phyloP scores from a whole-genome alignment of 2,113 vertebrate species.

The Astatoreochromis straeleni region DNA sequence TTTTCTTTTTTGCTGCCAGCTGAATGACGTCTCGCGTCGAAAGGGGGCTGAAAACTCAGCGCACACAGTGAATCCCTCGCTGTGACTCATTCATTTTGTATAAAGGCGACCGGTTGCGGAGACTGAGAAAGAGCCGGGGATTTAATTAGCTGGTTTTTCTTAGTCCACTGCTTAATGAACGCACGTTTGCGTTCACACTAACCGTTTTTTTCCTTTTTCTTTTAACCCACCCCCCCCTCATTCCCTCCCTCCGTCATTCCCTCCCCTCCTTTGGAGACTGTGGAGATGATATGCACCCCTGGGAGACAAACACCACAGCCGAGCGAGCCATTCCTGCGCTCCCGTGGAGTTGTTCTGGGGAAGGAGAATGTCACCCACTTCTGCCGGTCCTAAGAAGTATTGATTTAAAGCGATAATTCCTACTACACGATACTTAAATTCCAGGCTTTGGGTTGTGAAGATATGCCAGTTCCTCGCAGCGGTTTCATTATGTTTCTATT shows the following conservation, averaged over 20 bases:
- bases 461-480: neutral
- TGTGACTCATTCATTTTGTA: constrained; percentile 65
- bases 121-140: constrained; percentile 1
- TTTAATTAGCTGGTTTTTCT: constrained; percentile 45
- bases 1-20: neutral
- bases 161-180: neutral
- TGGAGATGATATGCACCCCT: constrained; percentile 42
- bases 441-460: neutral
- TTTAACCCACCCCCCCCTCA: neutral
- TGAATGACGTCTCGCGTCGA: constrained; percentile 57
- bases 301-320: constrained; percentile 35
- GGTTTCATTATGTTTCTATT: neutral
- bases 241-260: neutral
- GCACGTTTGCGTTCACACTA: neutral
- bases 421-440: neutral
- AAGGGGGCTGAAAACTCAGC: constrained; percentile 52
- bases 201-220: neutral
- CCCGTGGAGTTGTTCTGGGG: constrained; percentile 51
- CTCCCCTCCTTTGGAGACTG: neutral
- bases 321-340: constrained; percentile 36
- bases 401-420: neutral
- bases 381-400: constrained; percentile 41
- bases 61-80: constrained; percentile 44
- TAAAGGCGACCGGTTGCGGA: constrained; percentile 45
- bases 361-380: constrained; percentile 66